These are phyloP conservation scores for Dolichopus griseipennis DNA, from an alignment of 2,888 invertebrate genomes.

Conservation along the genomic window DNA sequence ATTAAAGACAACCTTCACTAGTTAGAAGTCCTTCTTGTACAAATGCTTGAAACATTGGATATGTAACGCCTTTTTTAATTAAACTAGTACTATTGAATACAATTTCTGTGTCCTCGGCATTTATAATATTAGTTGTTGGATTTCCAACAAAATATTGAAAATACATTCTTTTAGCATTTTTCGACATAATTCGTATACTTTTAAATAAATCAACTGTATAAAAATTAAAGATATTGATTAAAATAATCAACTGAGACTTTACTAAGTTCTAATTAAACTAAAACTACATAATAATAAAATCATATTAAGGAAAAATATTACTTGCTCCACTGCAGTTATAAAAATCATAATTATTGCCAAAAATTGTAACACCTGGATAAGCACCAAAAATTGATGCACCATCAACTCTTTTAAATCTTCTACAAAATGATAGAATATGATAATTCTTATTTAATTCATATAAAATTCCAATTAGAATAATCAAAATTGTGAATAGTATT, in stretches of 20 bases:
- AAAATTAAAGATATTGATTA: no score
- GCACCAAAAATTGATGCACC: slow-evolving; percentile 26
- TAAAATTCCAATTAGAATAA: background rate
- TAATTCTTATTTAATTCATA: slow-evolving; percentile 28
- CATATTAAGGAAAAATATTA: no score
- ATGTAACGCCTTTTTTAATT: slow-evolving; percentile 46
- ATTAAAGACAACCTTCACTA: slow-evolving; percentile 33
- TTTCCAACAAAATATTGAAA: slow-evolving; percentile 26
- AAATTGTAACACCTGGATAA: slow-evolving; percentile 30
- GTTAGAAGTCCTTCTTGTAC: slow-evolving; percentile 47
- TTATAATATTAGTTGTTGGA: slow-evolving; percentile 34
- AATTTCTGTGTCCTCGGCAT: slow-evolving; percentile 47
- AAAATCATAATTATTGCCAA: slow-evolving; percentile 35
- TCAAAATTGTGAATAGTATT: background rate
- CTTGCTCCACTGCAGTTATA: no score
- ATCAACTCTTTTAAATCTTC: slow-evolving; percentile 30
- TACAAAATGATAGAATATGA: slow-evolving; percentile 27
- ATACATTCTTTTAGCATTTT: slow-evolving; percentile 24
- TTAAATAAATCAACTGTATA: slow-evolving; percentile 26
- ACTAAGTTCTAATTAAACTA: no score
- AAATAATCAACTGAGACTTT: no score
- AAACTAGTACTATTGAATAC: slow-evolving; percentile 46
- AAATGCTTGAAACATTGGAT: slow-evolving; percentile 45
- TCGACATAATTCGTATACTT: slow-evolving; percentile 19
- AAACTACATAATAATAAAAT: no score